Conservation (phyloP, 2,888 invertebrate species). For the Oscheius sp. region DNA sequence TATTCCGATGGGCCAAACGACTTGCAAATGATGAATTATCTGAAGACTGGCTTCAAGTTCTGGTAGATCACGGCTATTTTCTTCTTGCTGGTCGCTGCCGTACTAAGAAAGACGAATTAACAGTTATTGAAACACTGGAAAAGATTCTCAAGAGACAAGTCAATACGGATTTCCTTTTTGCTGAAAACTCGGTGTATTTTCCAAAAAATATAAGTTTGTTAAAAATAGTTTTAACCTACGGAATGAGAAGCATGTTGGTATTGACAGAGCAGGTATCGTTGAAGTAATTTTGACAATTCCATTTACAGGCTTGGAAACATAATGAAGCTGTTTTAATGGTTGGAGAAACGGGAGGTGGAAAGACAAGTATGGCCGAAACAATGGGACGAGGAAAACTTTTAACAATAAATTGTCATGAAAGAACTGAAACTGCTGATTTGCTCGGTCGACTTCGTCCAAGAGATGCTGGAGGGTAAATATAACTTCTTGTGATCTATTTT, state of each 20-base stretch:
- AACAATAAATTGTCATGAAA: slow-evolving; percentile 94
- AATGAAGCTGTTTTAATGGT: slow-evolving; percentile 93
- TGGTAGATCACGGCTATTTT: slow-evolving; percentile 78
- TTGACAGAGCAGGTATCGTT: slow-evolving; percentile 75
- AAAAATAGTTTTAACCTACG: slow-evolving; percentile 92
- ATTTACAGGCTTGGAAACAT: slow-evolving; percentile 80
- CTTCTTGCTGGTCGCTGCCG: slow-evolving; percentile 91
- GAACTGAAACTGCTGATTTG: slow-evolving; percentile 97
- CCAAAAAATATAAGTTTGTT: slow-evolving; percentile 73
- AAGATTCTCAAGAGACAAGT: slow-evolving; percentile 75
- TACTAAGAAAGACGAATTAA: slow-evolving; percentile 81
- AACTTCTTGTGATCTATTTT: background rate
- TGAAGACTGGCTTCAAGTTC: slow-evolving; percentile 49
- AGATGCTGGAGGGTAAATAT: slow-evolving; percentile 51
- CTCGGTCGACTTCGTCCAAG: slow-evolving; percentile 92
- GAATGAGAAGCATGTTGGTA: slow-evolving; percentile 81
- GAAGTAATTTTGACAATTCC: background rate
- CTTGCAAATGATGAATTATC: slow-evolving; percentile 44
- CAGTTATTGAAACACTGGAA: slow-evolving; percentile 80
- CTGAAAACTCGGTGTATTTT: slow-evolving; percentile 60
- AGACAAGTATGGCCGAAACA: slow-evolving; percentile 71
- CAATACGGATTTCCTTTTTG: slow-evolving; percentile 52
- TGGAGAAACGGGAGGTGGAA: slow-evolving; percentile 85
- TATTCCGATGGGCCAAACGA: slow-evolving; percentile 65
- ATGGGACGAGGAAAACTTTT: slow-evolving; percentile 78